Percentiles rank a stretch among this genome's conserved stretches.
Conservation (phyloP, 2,888 invertebrate species). For the Kuschelorhynchus macadamiae region DNA sequence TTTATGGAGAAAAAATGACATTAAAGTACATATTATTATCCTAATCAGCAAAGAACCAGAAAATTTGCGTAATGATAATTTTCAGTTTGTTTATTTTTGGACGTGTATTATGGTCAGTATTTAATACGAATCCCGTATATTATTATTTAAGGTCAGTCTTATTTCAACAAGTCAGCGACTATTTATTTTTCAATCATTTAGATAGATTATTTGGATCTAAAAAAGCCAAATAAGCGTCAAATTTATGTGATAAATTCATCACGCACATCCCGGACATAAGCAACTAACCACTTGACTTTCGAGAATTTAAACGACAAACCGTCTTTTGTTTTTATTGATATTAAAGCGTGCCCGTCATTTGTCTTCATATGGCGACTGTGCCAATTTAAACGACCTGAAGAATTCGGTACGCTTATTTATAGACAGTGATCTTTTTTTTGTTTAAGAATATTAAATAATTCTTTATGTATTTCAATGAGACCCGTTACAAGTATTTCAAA, state of each 20-base stretch:
- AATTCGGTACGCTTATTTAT: constrained; percentile 42
- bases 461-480: no score
- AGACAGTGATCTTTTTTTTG: constrained; percentile 12
- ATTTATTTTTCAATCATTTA: not conserved
- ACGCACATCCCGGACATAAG: constrained; percentile 66
- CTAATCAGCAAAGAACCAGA: no score
- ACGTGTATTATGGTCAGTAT: no score
- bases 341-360: constrained; percentile 48
- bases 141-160: no score
- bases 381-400: constrained; percentile 36
- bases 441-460: no score
- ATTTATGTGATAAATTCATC: constrained; percentile 62
- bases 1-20: no score
- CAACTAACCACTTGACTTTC: constrained; percentile 58
- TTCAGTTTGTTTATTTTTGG: no score
- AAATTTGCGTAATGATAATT: no score
- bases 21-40: no score
- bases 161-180: not conserved
- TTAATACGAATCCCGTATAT: no score
- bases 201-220: constrained; percentile 12
- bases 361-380: constrained; percentile 35
- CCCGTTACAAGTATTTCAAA: no score
- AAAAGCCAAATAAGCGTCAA: constrained; percentile 40
- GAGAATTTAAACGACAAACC: constrained; percentile 35
- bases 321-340: constrained; percentile 44